Evolutionary conservation across 1,140 invertebrate genomes (phyloP).

Genomic region (Parasteatoda tepidariorum): DNA sequence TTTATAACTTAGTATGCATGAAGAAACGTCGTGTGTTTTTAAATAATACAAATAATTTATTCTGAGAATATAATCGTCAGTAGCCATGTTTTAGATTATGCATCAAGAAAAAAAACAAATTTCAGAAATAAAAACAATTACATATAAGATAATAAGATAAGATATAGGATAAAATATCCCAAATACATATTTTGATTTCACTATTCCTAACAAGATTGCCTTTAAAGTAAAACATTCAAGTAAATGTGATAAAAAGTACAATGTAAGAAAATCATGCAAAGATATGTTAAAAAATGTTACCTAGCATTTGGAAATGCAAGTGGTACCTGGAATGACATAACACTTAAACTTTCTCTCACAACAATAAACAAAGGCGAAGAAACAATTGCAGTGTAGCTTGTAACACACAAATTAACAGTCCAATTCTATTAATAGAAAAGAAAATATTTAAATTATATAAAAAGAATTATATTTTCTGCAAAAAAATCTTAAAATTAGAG

Average conservation of each 20-base stretch:
- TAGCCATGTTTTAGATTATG: too few relatives aligned
- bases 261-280: neutral
- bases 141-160: too few relatives aligned
- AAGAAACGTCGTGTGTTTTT: too few relatives aligned
- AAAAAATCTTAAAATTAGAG: neutral
- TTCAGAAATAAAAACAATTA: too few relatives aligned
- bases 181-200: too few relatives aligned
- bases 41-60: too few relatives aligned
- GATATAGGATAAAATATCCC: too few relatives aligned
- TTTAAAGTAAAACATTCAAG: neutral
- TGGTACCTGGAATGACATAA: slow-evolving; percentile 41
- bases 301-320: neutral
- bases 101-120: too few relatives aligned
- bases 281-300: slow-evolving; percentile 10
- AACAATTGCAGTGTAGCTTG: neutral
- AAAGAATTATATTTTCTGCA: neutral
- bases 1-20: too few relatives aligned
- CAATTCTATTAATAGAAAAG: slow-evolving; percentile 4
- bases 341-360: slow-evolving; percentile 30
- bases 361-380: slow-evolving; percentile 35
- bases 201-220: neutral
- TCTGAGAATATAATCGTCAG: too few relatives aligned
- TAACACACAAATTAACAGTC: slow-evolving; percentile 22
- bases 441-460: neutral
- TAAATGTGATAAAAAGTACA: neutral